Evolutionary conservation across 1,140 invertebrate species (phyloP).

Genomic region (Coenobita brevimanus): DNA sequence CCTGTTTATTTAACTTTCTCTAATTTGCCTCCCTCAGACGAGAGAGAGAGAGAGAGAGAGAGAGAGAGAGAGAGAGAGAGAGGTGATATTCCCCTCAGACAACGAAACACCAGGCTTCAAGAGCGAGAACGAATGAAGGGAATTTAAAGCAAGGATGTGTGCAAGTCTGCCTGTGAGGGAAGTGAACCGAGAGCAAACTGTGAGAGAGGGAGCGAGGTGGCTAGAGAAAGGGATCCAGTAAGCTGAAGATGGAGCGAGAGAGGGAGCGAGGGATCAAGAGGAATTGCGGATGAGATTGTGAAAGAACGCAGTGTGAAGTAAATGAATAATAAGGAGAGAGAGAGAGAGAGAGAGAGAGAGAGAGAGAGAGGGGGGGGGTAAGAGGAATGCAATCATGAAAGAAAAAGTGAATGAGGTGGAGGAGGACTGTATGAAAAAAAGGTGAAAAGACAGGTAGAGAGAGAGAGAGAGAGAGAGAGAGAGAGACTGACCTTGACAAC

Average conservation of each 20-base stretch:
- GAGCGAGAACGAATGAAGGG: background rate
- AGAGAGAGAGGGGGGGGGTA: background rate
- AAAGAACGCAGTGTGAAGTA: background rate
- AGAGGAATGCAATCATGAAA: background rate
- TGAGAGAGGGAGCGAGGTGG: background rate
- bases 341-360: background rate
- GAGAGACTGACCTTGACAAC: slow-evolving; percentile 80
- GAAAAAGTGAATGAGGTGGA: background rate
- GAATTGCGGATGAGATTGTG: background rate
- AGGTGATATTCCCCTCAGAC: no score
- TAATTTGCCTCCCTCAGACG: background rate
- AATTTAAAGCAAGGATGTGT: background rate
- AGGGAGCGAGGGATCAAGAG: background rate
- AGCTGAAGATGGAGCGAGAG: background rate
- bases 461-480: background rate
- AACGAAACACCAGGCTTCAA: no score
- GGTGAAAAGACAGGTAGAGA: background rate
- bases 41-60: background rate
- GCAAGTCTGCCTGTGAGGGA: background rate
- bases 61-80: slow-evolving; percentile 1
- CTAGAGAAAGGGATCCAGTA: background rate
- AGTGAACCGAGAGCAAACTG: background rate
- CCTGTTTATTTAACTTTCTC: background rate
- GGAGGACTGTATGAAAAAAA: background rate
- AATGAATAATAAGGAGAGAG: background rate